Percentiles rank a stretch among this genome's conserved stretches.
These are phyloP conservation scores for Bolinopsis microptera DNA, from an alignment of 37 sponge, comb jelly and placozoan species.

Conservation along the genomic window DNA sequence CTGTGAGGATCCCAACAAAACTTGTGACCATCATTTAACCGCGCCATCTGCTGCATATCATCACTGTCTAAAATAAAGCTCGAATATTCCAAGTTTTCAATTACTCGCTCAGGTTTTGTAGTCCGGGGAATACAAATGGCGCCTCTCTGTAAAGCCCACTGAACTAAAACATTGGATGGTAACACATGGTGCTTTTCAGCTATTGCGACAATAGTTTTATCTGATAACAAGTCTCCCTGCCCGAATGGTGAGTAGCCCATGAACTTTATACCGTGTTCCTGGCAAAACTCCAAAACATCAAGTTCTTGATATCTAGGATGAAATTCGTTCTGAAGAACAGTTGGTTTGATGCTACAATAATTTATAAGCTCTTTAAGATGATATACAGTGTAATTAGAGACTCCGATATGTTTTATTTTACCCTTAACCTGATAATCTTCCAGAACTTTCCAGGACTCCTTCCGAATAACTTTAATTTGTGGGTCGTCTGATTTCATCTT, in stretches of 20 bases:
- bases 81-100: not conserved
- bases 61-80: not conserved
- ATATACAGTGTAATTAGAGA: slow-evolving; percentile 26
- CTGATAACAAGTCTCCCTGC: not conserved
- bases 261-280: not conserved
- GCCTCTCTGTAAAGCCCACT: not conserved
- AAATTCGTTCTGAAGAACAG: slow-evolving; percentile 38
- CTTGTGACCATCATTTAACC: not conserved
- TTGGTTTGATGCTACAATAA: not conserved
- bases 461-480: not conserved
- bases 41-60: not conserved
- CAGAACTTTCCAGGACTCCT: slow-evolving; percentile 46
- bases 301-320: not conserved
- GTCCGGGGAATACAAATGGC: slow-evolving; percentile 39
- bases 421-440: not conserved
- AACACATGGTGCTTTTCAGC: not conserved
- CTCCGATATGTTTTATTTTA: not conserved
- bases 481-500: slow-evolving; percentile 32
- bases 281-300: not conserved
- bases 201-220: not conserved
- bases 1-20: slow-evolving; percentile 21
- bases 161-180: not conserved
- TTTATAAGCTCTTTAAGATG: not conserved
- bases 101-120: slow-evolving; percentile 26
- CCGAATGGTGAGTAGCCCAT: slow-evolving; percentile 57